These are phyloP conservation scores for Argya squamiceps DNA, from an alignment of 2,797 vertebrate species.

Conservation along the genomic window DNA sequence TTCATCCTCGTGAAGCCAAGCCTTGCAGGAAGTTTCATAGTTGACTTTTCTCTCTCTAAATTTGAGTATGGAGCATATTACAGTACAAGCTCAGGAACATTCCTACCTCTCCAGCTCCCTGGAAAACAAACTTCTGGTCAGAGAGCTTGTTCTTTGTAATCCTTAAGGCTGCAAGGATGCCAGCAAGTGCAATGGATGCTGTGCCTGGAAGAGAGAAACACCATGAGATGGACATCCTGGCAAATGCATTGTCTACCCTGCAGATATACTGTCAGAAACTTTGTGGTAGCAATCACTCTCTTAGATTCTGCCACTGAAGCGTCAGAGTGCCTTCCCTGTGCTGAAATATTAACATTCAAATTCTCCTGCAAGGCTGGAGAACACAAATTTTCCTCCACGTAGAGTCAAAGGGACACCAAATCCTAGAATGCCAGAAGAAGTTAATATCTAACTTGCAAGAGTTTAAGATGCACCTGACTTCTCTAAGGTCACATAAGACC, in stretches of 20 bases:
- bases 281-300: not conserved
- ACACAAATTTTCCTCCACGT: not conserved
- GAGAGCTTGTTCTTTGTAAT: constrained; percentile 92
- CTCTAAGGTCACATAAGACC: not conserved
- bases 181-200: constrained; percentile 93
- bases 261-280: not conserved
- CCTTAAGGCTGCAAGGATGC: constrained; percentile 88
- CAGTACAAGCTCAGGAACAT: not conserved
- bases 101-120: constrained; percentile 94
- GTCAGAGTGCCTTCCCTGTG: not conserved
- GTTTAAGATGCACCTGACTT: not conserved
- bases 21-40: not conserved
- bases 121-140: constrained; percentile 95
- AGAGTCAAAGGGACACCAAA: not conserved
- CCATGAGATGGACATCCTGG: not conserved
- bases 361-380: not conserved
- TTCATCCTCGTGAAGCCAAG: not conserved
- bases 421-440: not conserved
- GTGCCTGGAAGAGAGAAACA: constrained; percentile 83
- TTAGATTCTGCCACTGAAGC: not conserved
- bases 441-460: not conserved
- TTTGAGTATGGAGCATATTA: not conserved
- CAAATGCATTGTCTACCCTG: not conserved
- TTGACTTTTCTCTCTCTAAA: not conserved
- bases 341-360: not conserved